These are phyloP conservation scores for Atrichornis clamosus DNA, from an alignment of 2,113 vertebrate genomes.

Conservation along the genomic window DNA sequence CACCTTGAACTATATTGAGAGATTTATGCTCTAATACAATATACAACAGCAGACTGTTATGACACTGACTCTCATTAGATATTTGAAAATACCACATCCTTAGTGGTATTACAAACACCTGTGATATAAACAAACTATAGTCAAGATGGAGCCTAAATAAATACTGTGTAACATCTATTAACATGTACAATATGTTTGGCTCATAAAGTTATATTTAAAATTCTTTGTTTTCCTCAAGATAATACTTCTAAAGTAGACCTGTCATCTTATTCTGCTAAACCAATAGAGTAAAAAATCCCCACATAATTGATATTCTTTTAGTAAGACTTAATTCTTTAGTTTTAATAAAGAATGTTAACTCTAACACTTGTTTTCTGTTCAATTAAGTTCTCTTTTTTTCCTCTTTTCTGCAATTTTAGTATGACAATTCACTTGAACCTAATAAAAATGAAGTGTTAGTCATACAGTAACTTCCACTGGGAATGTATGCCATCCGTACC, in stretches of 20 bases:
- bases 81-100: neutral
- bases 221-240: neutral
- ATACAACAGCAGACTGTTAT: neutral
- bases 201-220: neutral
- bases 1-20: neutral
- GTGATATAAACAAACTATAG: neutral
- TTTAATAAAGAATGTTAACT: constrained; percentile 46
- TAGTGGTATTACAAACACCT: neutral
- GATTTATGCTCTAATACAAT: accelerated
- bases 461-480: neutral
- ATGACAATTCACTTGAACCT: neutral
- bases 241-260: neutral
- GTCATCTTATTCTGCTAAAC: neutral
- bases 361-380: neutral
- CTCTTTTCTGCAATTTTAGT: neutral
- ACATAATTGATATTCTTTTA: neutral
- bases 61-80: neutral
- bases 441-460: neutral
- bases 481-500: neutral
- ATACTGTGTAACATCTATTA: neutral
- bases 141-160: neutral
- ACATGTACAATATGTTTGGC: neutral
- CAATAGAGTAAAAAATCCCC: neutral
- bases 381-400: neutral
- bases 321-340: neutral